phyloP scores from a whole-genome alignment of 2,113 vertebrate species.

The Melanostigma gelatinosum region DNA sequence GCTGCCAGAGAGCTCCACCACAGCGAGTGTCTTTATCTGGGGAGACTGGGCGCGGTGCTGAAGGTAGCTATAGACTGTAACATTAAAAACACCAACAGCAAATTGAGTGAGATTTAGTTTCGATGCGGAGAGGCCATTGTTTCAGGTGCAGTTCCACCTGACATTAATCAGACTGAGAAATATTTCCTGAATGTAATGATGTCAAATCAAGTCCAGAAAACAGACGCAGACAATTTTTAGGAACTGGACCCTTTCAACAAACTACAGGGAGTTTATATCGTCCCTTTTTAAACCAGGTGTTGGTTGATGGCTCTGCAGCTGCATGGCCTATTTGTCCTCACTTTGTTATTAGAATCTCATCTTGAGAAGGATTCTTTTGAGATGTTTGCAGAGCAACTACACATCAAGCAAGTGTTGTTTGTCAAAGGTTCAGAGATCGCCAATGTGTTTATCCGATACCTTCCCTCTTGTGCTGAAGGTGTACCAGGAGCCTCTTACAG shows the following conservation, averaged over 20 bases:
- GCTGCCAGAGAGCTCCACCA: slow-evolving; percentile 79
- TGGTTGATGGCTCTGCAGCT: not conserved
- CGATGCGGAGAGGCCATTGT: not conserved
- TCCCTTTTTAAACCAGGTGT: not conserved
- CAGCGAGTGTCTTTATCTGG: slow-evolving; percentile 83
- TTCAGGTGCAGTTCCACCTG: not conserved
- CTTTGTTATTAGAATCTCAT: not conserved
- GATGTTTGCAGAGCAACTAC: not conserved
- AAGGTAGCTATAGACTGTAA: slow-evolving; percentile 46
- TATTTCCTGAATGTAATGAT: not conserved
- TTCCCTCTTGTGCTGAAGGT: slow-evolving; percentile 58
- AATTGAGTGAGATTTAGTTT: not conserved
- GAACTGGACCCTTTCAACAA: not conserved
- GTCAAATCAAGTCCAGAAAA: not conserved
- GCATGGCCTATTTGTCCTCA: not conserved
- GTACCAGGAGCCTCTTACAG: slow-evolving; percentile 82
- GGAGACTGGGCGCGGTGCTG: slow-evolving; percentile 73
- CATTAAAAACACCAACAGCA: not conserved
- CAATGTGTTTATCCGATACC: not conserved
- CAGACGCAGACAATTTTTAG: not conserved
- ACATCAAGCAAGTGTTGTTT: not conserved
- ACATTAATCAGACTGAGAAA: not conserved
- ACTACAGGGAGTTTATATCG: not conserved
- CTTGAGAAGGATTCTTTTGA: not conserved
- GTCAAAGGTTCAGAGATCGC: not conserved